phyloP scores from a whole-genome alignment of 2,113 vertebrate genomes.

The Alexandromys fortis region DNA sequence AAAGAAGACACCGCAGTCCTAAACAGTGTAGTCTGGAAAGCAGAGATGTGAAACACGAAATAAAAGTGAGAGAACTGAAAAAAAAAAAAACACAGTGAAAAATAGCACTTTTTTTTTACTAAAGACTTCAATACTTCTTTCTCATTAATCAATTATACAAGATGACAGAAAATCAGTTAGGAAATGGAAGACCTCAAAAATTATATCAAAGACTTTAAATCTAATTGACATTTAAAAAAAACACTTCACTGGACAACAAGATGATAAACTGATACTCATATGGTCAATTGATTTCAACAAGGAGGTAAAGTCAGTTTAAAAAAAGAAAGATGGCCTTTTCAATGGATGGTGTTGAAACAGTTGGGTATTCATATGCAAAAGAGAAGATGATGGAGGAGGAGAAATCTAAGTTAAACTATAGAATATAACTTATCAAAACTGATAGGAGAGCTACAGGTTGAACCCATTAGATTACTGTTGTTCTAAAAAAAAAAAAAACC shows the following conservation, averaged over 20 bases:
- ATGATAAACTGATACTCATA: slow-evolving; percentile 41
- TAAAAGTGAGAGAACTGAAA: slow-evolving; percentile 9
- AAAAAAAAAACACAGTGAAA: background rate
- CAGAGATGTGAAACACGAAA: background rate
- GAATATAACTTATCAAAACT: background rate
- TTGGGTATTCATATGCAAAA: background rate
- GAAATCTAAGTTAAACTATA: background rate
- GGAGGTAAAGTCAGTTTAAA: slow-evolving; percentile 34
- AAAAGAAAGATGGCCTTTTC: slow-evolving; percentile 4
- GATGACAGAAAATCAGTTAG: slow-evolving; percentile 67
- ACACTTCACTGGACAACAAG: slow-evolving; percentile 28
- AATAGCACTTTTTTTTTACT: background rate
- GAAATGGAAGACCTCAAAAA: slow-evolving; percentile 47
- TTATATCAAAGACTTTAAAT: slow-evolving; percentile 56
- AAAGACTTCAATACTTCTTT: slow-evolving; percentile 23
- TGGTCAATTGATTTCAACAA: slow-evolving; percentile 52
- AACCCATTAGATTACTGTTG: background rate
- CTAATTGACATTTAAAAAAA: slow-evolving; percentile 60
- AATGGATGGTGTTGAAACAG: background rate
- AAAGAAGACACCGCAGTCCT: background rate
- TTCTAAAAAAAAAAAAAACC: background rate
- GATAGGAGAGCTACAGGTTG: background rate
- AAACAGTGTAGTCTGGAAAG: background rate
- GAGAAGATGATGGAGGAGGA: background rate
- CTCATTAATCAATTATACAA: slow-evolving; percentile 63